Percentiles rank a stretch among this genome's conserved stretches.
These are phyloP conservation scores for Cochlearius cochlearius DNA, from an alignment of 2,113 vertebrate species.

Conservation along the genomic window DNA sequence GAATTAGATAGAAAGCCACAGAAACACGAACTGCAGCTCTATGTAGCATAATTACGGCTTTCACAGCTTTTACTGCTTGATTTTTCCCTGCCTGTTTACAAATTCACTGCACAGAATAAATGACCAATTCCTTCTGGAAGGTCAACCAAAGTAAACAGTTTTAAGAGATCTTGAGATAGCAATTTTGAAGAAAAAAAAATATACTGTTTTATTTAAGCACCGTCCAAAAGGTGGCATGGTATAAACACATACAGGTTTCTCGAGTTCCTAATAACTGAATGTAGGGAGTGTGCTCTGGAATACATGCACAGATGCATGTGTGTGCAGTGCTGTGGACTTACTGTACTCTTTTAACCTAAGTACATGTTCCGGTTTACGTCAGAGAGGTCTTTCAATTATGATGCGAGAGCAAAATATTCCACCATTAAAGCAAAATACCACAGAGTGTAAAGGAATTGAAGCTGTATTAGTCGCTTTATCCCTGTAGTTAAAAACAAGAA, in stretches of 20 bases:
- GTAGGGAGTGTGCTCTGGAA: background rate
- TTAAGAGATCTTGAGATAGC: background rate
- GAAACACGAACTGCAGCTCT: background rate
- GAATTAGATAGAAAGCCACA: background rate
- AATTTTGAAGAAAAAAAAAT: background rate
- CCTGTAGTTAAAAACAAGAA: slow-evolving; percentile 20
- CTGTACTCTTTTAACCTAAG: background rate
- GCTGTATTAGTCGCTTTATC: background rate
- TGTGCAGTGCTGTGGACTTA: background rate
- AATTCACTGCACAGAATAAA: background rate
- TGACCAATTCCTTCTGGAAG: background rate
- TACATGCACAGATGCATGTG: background rate
- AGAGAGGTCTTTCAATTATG: background rate
- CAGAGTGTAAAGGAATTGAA: background rate
- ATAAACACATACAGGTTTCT: background rate
- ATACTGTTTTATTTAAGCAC: background rate
- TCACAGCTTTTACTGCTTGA: background rate
- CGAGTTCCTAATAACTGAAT: background rate
- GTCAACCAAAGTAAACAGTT: background rate
- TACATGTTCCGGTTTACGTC: background rate
- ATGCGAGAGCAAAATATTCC: background rate
- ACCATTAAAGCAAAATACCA: background rate
- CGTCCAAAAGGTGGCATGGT: background rate
- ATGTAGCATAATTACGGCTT: background rate
- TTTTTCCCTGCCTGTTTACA: background rate